These are phyloP conservation scores for Crossocerus cetratus DNA, from an alignment of 2,888 invertebrate genomes.

Conservation along the genomic window DNA sequence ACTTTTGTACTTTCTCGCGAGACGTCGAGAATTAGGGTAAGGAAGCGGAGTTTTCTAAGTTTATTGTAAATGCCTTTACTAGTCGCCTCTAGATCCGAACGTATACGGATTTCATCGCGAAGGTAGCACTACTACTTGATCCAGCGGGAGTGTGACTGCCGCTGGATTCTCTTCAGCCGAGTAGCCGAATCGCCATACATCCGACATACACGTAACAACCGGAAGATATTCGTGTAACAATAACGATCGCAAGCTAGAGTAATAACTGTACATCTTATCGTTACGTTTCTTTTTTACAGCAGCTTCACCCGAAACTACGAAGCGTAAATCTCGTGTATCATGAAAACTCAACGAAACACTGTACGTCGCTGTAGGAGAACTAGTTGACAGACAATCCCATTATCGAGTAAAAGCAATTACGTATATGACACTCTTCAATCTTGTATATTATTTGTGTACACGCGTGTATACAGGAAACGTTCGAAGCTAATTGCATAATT, in stretches of 20 bases:
- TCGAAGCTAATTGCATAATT: slow-evolving; percentile 45
- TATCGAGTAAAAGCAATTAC: slow-evolving; percentile 9
- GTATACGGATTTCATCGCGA: slow-evolving; percentile 1
- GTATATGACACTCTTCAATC: slow-evolving; percentile 51
- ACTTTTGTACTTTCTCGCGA: slow-evolving; percentile 35
- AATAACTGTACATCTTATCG: no score
- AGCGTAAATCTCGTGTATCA: no score
- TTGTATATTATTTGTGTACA: slow-evolving; percentile 48
- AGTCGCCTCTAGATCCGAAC: slow-evolving; percentile 6
- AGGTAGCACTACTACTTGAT: slow-evolving; percentile 4
- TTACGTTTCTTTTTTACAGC: no score
- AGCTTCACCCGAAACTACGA: no score
- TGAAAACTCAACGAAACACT: no score
- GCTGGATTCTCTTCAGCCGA: slow-evolving; percentile 6
- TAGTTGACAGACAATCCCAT: neutral
- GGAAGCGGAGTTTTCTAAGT: slow-evolving; percentile 30
- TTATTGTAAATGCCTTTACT: slow-evolving; percentile 19
- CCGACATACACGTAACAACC: no score
- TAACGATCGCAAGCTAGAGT: no score
- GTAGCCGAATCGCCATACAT: slow-evolving; percentile 12
- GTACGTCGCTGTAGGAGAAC: no score
- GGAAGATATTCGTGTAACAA: no score
- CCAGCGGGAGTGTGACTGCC: neutral
- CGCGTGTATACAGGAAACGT: slow-evolving; percentile 41
- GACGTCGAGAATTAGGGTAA: slow-evolving; percentile 23